phyloP scores from a whole-genome alignment of 2,113 vertebrate genomes.

The Chiloscyllium plagiosum region DNA sequence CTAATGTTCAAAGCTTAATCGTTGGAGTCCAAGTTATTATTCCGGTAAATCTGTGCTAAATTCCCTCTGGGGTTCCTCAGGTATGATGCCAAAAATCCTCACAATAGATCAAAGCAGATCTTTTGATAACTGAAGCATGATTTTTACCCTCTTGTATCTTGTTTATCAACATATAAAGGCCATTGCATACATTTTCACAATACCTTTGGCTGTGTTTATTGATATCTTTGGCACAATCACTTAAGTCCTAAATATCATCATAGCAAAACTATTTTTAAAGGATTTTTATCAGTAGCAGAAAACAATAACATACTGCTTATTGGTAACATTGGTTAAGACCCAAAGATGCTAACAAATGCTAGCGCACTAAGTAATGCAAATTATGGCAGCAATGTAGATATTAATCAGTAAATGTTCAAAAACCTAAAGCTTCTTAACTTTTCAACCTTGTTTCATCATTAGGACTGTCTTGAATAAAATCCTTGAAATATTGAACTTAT shows the following conservation, averaged over 20 bases:
- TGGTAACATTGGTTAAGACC: not conserved
- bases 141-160: not conserved
- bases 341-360: not conserved
- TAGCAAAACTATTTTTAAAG: not conserved
- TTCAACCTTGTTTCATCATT: not conserved
- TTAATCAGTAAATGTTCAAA: not conserved
- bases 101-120: not conserved
- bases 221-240: not conserved
- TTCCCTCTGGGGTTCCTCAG: not conserved
- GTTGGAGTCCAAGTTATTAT: too few species aligned
- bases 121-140: not conserved
- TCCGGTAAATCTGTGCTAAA: not conserved
- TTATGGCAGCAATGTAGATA: not conserved
- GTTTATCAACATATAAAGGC: not conserved
- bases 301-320: not conserved
- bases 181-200: not conserved
- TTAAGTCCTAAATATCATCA: not conserved
- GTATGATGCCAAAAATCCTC: not conserved
- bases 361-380: not conserved
- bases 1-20: too few species aligned
- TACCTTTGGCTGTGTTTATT: not conserved
- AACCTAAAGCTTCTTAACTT: not conserved
- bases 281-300: too few species aligned
- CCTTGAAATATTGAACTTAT: not conserved
- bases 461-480: not conserved